Evolutionary conservation across 1,140 invertebrate species (phyloP), one percentile per base, ranked within the genome.

Genomic region (Diorhabda sublineata): DNA sequence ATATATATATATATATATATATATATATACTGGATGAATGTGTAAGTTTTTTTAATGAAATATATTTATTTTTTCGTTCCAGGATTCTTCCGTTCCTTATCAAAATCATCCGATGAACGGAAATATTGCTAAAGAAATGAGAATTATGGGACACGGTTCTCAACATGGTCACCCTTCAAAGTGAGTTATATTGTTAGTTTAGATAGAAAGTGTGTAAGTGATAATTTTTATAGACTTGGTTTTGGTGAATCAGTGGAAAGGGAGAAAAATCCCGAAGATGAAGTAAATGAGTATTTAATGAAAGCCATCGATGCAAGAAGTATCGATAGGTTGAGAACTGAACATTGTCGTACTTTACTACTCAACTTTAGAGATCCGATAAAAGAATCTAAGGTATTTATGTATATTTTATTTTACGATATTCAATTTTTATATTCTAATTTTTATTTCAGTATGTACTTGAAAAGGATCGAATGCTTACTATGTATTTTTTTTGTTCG

Each of bases 281-380:
- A 97, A 83, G 94, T 97, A 2, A 96, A 97, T 79, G 95, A 97
- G 71, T 98, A 98, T 81, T 84, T 98, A 47, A 93, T 94, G 85
- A 88, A 92, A 62, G 95, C 95, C 2, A 98, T 98, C 69, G 95
- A 97, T 82, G 95, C 95, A 0, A 86, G 95, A n/a, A 95, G 93
- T 77, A 95, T 96, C 61, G 94, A 98, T 81, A 86, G 90, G 63
- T 85, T 96, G 6, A 86, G 93, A 47, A 87, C 90, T 0, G 92
- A 96, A 73, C 93, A 97, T 80, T 96, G 94, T 75, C 87, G 87
- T 9, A 87, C 89, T 0, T 87, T 95, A 78, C 86, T 94, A 9
- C 85, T 97, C 5, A 92, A 89, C 68, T 97, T 97, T 82, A 87
- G 90, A 67, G 88, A 93, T 74, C 80, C 83, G 5, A 84, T 89